phyloP scores from a whole-genome alignment of 2,113 vertebrate genomes.

The Lasiurus cinereus region DNA sequence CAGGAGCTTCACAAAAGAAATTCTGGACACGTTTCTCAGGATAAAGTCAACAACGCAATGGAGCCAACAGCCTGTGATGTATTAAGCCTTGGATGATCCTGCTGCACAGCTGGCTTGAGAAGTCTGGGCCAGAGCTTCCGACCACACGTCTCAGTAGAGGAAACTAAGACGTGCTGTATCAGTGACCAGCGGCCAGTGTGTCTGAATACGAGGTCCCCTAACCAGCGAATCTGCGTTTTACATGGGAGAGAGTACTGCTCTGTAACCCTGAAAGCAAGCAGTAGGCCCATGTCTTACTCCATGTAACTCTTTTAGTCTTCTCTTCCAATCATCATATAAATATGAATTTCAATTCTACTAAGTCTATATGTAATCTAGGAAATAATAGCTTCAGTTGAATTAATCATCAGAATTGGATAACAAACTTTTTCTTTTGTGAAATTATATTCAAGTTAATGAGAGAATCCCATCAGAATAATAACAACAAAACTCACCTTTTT shows the following conservation, averaged over 20 bases:
- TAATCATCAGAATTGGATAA: background rate
- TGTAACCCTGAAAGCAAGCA: background rate
- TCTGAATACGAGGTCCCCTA: background rate
- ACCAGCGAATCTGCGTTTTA: background rate
- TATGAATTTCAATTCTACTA: background rate
- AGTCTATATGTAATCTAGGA: background rate
- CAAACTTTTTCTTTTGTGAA: background rate
- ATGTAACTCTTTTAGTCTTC: background rate
- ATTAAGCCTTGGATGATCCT: too few species aligned
- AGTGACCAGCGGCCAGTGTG: background rate
- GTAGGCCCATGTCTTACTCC: background rate
- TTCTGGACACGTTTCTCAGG: background rate
- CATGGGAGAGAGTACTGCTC: background rate
- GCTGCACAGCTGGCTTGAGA: background rate
- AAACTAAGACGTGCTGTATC: background rate
- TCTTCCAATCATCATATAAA: background rate
- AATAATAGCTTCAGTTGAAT: background rate
- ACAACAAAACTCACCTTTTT: constrained; percentile 90
- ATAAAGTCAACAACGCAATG: background rate
- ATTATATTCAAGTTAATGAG: background rate
- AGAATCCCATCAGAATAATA: background rate
- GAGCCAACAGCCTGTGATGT: background rate
- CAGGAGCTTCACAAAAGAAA: background rate
- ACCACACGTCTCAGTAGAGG: background rate
- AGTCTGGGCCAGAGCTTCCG: background rate